These are phyloP conservation scores for Microhierax caerulescens DNA, from an alignment of 2,797 vertebrate species.

Conservation along the genomic window DNA sequence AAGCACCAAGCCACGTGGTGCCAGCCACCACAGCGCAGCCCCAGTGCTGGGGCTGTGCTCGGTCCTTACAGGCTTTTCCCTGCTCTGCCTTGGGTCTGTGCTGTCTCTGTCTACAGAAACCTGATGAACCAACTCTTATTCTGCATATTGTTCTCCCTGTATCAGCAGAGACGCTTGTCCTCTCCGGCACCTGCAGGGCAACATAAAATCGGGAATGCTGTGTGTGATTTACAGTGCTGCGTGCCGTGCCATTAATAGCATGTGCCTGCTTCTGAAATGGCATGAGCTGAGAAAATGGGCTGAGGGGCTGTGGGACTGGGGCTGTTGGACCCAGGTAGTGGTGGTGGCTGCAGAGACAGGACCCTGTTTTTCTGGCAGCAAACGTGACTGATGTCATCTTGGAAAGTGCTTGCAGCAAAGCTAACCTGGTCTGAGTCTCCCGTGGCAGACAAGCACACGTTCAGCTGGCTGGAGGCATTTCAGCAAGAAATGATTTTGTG, in stretches of 20 bases:
- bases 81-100: neutral
- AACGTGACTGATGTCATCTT: neutral
- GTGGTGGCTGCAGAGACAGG: neutral
- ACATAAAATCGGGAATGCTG: neutral
- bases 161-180: neutral
- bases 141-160: neutral
- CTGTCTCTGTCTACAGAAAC: neutral
- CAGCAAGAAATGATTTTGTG: neutral
- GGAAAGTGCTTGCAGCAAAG: neutral
- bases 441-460: neutral
- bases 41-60: neutral
- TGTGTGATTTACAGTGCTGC: neutral
- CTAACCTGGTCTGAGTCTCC: neutral
- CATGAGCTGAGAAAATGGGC: neutral
- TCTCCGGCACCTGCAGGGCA: neutral
- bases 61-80: neutral
- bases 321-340: neutral
- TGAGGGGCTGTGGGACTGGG: neutral
- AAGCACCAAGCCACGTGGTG: fast-evolving
- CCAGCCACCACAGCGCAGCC: fast-evolving
- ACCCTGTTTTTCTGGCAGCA: neutral
- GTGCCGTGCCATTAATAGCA: fast-evolving
- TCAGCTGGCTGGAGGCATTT: neutral
- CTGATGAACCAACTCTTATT: neutral
- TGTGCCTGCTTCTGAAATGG: neutral